Evolutionary conservation across 2,888 invertebrate species (phyloP), one percentile per base, ranked within the genome.

Genomic region (Catocala fraxini): DNA sequence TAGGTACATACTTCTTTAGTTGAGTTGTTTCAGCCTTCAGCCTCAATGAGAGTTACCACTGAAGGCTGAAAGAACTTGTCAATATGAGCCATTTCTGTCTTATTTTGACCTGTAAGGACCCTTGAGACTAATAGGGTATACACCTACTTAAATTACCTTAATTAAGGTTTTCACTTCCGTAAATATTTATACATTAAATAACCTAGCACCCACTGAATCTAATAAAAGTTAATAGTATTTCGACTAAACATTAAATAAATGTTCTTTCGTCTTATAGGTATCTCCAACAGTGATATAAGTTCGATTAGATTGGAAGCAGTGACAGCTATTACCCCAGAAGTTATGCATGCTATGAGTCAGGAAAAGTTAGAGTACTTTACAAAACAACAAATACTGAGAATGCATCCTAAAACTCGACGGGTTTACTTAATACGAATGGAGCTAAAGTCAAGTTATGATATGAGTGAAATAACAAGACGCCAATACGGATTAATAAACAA

Each of bases 391-490:
- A 89, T 94, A 74, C 64, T 90, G 55, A 79, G 90, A 61, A 89
- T 94, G 91, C 81, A 83, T 61, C 75, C 83, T 3, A 85, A 83
- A 77, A 82, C 93, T 4, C 82, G 93, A 35, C 80, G 91, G 13
- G 83, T 89, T 45, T 93, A 85, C 69, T 86, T 94, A 63, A 79
- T 93, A 71, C 83, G 93, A 65, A 85, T 91, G 85, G 89, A 91
- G 63, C 68, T 93, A 56, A 86, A 70, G 68, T 77, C 69, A 56
- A 93, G 91, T 70, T 80, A 89, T 42, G 91, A 91, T 74, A 89
- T 88, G 73, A 86, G 77, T 64, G 84, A 85, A 73, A 76, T 93
- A 43, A 71, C 82, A 33, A 87, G 68, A 65, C 81, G 77, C 11
- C 63, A 63, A 54, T 34, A 41, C 6, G 59, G 61, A 35, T 3